Evolutionary conservation across 2,888 invertebrate genomes (phyloP), one percentile per base, ranked within the genome.

Genomic region (Eupelmus urozonus): DNA sequence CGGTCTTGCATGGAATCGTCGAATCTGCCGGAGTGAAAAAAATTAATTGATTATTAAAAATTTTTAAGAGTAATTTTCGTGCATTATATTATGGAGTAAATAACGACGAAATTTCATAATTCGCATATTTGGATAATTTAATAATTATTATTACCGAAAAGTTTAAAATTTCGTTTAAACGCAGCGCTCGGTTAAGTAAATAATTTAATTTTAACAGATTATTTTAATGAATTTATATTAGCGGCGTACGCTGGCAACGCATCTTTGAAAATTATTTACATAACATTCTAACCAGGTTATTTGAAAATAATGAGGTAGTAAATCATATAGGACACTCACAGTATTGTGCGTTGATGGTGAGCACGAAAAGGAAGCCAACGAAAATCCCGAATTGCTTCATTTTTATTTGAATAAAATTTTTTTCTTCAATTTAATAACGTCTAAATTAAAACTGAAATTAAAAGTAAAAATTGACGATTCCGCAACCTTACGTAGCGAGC

Each of bases 331-430:
- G 34, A 59, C 7, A 69, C 55, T 34, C 65, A 65, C 65, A 5
- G 29, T 71, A 57, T 18, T 65, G 34, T 11, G 63, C 76, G 18
- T 27, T 7, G 27, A 51, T 25, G 13, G 66, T 49, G 23, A 70
- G 16, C 20, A 4, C 40, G n/a, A 65, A 34, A 3, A 65, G 27
- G 0, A 49, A 65, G 9, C n/a, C 13, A 49, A 71, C 4, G 20
- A 49, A 34, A 18, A 59, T 65, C 4, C 16, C 42, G 27, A 25
- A 75, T n/a, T n/a, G n/a, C n/a, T 60, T 34, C 75, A 75, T 75
- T 51, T 69, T 66, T 9, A 4, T 7, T 40, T 4, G 23, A 20
- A 40, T 23, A n/a, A n/a, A n/a, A 29, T 23, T 66, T 9, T 45
- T 45, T 5, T 5, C 3, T 34, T 34, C 34, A 9, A 34, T 34